Conservation (phyloP, 2,797 vertebrate genomes). For the Prionace glauca region DNA sequence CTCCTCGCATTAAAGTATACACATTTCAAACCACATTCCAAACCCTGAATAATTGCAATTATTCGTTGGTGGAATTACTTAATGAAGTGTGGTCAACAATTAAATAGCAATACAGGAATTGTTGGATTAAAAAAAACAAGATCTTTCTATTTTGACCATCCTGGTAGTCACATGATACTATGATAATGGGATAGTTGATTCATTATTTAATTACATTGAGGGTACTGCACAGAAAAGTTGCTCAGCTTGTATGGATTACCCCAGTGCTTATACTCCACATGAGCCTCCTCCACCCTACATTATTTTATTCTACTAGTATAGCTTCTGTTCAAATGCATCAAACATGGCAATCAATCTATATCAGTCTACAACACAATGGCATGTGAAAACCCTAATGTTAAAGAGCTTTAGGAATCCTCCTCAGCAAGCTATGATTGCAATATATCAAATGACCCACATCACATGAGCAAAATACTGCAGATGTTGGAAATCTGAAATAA, state of each 20-base stretch:
- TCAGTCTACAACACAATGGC: background rate
- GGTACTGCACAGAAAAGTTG: too few species aligned
- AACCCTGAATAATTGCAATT: too few species aligned
- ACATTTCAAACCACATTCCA: too few species aligned
- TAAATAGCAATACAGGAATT: background rate
- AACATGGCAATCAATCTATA: background rate
- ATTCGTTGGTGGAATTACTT: background rate
- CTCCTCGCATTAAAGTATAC: too few species aligned
- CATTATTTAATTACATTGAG: background rate
- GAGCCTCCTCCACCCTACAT: too few species aligned
- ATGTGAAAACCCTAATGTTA: background rate
- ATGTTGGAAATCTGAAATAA: background rate
- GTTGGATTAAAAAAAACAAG: background rate
- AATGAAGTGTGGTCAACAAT: background rate
- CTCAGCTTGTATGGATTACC: background rate
- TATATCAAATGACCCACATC: background rate
- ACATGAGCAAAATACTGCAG: background rate
- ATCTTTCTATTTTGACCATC: background rate
- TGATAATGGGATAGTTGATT: background rate
- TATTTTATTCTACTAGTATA: background rate
- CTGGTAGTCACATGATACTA: background rate
- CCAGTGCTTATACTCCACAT: background rate
- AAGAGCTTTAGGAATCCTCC: background rate
- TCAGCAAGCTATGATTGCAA: background rate
- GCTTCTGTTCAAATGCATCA: background rate